Percentiles rank a stretch among this genome's conserved stretches.
Conservation (phyloP, 2,888 invertebrate species). For the Charanyca ferruginea region DNA sequence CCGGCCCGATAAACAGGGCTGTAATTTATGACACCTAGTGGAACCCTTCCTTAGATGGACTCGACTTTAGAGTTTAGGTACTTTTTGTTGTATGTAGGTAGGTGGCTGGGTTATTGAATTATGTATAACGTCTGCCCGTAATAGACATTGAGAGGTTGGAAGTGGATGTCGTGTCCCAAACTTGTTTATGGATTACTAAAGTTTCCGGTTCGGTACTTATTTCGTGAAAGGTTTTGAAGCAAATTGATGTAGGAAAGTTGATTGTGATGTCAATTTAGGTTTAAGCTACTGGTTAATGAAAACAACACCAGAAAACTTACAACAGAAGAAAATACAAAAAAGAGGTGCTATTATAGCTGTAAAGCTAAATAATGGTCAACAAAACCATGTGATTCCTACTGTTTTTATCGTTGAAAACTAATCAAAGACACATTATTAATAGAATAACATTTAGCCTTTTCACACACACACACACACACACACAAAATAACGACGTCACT, state of each 20-base stretch:
- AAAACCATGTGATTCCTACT: no score
- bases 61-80: slow-evolving; percentile 60
- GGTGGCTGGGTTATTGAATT: slow-evolving; percentile 59
- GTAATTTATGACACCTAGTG: slow-evolving; percentile 89
- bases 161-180: slow-evolving; percentile 41
- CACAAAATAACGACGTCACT: slow-evolving; percentile 20
- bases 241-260: not conserved
- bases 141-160: slow-evolving; percentile 59
- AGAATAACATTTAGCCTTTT: slow-evolving; percentile 6
- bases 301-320: not conserved
- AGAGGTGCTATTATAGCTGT: not conserved
- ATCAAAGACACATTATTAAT: not conserved
- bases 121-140: slow-evolving; percentile 60
- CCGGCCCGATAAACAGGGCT: slow-evolving; percentile 87
- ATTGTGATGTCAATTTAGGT: not conserved
- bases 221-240: slow-evolving; percentile 17
- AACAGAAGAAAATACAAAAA: not conserved
- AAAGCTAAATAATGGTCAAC: not conserved
- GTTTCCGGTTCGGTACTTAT: slow-evolving; percentile 17
- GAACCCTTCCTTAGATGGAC: slow-evolving; percentile 80
- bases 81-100: slow-evolving; percentile 58
- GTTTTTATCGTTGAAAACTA: not conserved
- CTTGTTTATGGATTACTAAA: slow-evolving; percentile 48
- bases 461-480: not conserved
- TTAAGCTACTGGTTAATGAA: not conserved